Percentiles rank a stretch among this genome's conserved stretches.
These are phyloP conservation scores for Triplophysa dalaica DNA, from an alignment of 2,113 vertebrate genomes.

Conservation along the genomic window DNA sequence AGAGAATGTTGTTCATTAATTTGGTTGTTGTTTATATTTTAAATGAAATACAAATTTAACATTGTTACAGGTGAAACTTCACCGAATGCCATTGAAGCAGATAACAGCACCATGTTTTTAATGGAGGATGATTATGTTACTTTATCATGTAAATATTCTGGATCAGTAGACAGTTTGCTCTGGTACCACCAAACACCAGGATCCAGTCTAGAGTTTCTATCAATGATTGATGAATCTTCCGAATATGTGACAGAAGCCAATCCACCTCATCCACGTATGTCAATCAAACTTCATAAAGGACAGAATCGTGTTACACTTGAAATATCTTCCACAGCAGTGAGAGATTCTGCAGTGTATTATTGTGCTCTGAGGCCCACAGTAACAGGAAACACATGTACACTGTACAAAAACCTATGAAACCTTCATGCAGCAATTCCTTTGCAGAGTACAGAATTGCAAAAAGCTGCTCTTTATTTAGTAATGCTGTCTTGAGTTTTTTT, in stretches of 20 bases:
- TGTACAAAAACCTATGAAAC: no score
- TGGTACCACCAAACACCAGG: conserved; percentile 28
- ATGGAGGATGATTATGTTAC: not conserved
- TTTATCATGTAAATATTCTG: conserved; percentile 6
- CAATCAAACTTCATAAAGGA: not conserved
- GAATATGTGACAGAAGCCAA: conserved; percentile 1
- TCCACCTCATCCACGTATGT: not conserved
- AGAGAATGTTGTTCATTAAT: no score
- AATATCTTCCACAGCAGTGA: no score
- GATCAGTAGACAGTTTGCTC: conserved; percentile 17
- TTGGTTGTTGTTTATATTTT: not conserved
- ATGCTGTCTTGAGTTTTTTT: no score
- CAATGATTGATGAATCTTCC: conserved; percentile 18
- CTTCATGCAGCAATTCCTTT: no score
- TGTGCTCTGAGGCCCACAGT: no score
- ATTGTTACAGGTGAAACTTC: not conserved
- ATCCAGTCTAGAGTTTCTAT: conserved; percentile 27
- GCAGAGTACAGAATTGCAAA: no score
- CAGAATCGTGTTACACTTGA: no score
- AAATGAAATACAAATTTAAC: not conserved
- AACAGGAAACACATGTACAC: no score
- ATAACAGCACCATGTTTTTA: not conserved
- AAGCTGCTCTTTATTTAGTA: no score
- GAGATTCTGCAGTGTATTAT: no score
- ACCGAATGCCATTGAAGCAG: not conserved